Evolutionary conservation across 2,113 vertebrate genomes (phyloP), one percentile per base, ranked within the genome.

Genomic region (Gallinago paraguaiae): DNA sequence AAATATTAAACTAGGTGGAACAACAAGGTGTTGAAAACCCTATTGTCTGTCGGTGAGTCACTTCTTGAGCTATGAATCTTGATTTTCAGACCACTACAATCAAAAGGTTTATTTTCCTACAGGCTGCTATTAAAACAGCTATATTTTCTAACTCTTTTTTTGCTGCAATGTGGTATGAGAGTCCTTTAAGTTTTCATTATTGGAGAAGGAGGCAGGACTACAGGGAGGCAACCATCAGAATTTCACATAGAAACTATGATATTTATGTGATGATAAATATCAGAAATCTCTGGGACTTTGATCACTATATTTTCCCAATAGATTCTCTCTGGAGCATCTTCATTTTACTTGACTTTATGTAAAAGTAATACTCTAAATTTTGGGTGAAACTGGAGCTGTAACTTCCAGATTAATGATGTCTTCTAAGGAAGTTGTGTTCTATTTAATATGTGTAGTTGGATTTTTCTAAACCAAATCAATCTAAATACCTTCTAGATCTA

Each of bases 381-480:
- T 48, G 54, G 48, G n/a, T 84, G 69, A 83, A 95, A 71, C 31
- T 31, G 50, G 60, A 81, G 24, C 6, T 56, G 50, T 64, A 78
- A 14, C 48, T 81, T 88, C 60, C 11, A 76, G 86, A 70, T 92
- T 67, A 92, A 51, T 79, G 22, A 33, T 56, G 68, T 79, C 92
- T 91, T 86, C 8, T 71, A 57, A 68, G 74, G 53, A 81, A 88
- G 60, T 43, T 46, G 35, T 39, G 20, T 86, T 86, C 46, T 75
- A 48, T 89, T 53, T 68, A 86, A 65, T 91, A 77, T 27, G 8
- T 77, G 37, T n/a, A 64, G 60, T 27, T 88, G 80, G 65, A 90
- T 92, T 94, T 95, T 94, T 93, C 82, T 86, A 74, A 88, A 94
- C 46, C 71, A 78, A 31, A 95, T 96, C 65, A 53, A 17, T 83